A percentile compares a stretch with the other conserved stretches of the same genome.
Conservation (phyloP, 1,140 invertebrate genomes). For the Drosophila ercepeae region DNA sequence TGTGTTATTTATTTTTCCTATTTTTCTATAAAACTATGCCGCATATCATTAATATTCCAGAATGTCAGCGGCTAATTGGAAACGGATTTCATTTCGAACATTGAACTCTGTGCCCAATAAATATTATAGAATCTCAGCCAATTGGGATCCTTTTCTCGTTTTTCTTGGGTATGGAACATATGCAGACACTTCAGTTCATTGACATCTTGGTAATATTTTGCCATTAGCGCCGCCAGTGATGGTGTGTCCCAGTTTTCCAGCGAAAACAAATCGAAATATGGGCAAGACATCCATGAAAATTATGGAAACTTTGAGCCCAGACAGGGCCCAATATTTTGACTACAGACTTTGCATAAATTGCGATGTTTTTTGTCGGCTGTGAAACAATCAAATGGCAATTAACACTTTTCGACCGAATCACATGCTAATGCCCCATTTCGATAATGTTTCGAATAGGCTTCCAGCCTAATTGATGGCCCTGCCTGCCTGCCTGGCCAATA, state of each 20-base stretch:
- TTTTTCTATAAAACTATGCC: background rate
- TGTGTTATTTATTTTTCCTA: background rate
- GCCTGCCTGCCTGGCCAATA: conserved; percentile 57
- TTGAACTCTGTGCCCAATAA: conserved; percentile 72
- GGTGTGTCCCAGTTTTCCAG: conserved; percentile 29
- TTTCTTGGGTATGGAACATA: conserved; percentile 13
- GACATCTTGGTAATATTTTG: conserved; percentile 74
- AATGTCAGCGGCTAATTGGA: conserved; percentile 44
- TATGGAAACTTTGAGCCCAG: conserved; percentile 65
- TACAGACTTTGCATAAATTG: conserved; percentile 55
- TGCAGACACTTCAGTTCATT: conserved; percentile 77
- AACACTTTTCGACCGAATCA: conserved; percentile 45
- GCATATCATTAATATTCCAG: background rate
- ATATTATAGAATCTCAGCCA: conserved; percentile 4
- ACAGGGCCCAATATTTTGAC: conserved; percentile 37
- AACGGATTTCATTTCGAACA: conserved; percentile 42
- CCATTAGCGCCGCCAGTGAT: conserved; percentile 44
- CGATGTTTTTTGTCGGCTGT: conserved; percentile 1
- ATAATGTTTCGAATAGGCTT: conserved; percentile 12
- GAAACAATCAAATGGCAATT: conserved; percentile 62
- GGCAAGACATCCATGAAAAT: conserved; percentile 30
- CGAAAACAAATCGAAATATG: conserved; percentile 48
- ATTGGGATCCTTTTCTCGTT: conserved; percentile 3
- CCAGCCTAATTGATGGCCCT: conserved; percentile 48
- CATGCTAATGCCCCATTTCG: conserved; percentile 44